phyloP scores from a whole-genome alignment of 2,888 invertebrate genomes.

The Tachystola acroxantha region DNA sequence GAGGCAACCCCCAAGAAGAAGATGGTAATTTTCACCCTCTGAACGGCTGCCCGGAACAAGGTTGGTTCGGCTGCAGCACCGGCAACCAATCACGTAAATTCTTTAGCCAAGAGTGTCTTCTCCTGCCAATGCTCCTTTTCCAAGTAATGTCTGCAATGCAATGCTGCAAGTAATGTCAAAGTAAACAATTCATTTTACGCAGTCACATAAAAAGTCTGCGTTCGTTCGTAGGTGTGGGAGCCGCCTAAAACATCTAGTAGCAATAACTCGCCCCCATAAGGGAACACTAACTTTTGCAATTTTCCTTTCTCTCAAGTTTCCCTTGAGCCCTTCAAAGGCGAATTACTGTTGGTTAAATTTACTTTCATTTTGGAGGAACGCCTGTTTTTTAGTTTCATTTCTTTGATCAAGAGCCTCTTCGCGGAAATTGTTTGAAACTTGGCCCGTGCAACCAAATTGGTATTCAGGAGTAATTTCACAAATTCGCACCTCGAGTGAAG shows the following conservation, averaged over 20 bases:
- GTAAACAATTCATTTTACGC: too few species aligned
- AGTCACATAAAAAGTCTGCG: too few species aligned
- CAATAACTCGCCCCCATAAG: constrained; percentile 62
- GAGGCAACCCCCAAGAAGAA: too few species aligned
- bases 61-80: too few species aligned
- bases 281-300: constrained; percentile 72
- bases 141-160: too few species aligned
- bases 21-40: too few species aligned
- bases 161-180: too few species aligned
- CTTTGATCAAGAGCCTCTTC: constrained; percentile 71
- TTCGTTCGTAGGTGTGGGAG: too few species aligned
- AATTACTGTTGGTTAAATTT: constrained; percentile 75
- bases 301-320: constrained; percentile 59
- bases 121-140: too few species aligned
- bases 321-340: constrained; percentile 66
- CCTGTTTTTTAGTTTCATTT: constrained; percentile 73
- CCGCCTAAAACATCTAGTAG: constrained; percentile 47
- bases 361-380: constrained; percentile 62
- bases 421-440: constrained; percentile 71
- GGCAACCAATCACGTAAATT: too few species aligned
- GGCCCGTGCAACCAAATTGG: constrained; percentile 52
- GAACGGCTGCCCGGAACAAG: too few species aligned
- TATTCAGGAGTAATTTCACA: constrained; percentile 65
- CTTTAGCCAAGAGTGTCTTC: too few species aligned
- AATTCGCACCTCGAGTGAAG: constrained; percentile 53